phyloP scores from a whole-genome alignment of 1,140 invertebrate species.

The Psilanteris sp. region DNA sequence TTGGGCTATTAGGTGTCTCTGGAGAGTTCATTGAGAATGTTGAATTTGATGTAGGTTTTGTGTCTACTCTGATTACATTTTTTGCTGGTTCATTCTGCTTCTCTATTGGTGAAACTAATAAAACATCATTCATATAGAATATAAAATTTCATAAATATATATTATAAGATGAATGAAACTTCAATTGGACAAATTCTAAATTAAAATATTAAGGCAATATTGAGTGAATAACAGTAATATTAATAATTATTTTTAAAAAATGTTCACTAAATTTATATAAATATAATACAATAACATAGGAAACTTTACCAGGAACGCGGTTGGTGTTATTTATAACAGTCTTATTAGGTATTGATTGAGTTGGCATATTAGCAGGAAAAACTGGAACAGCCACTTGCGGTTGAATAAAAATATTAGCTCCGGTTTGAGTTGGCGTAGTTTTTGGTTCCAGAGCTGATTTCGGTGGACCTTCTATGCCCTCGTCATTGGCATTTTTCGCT shows the following conservation, averaged over 20 bases:
- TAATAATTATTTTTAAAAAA: too few species aligned
- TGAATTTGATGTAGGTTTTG: slow-evolving; percentile 57
- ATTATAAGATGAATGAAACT: too few species aligned
- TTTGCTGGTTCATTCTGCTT: slow-evolving; percentile 48
- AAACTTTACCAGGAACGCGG: slow-evolving; percentile 64
- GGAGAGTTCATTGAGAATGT: slow-evolving; percentile 68
- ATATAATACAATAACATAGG: too few species aligned
- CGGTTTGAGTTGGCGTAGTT: slow-evolving; percentile 74
- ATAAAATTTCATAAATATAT: too few species aligned
- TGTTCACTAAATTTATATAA: too few species aligned
- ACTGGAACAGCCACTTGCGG: slow-evolving; percentile 86
- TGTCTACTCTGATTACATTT: slow-evolving; percentile 65
- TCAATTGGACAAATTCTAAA: too few species aligned
- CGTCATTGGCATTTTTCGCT: slow-evolving; percentile 84
- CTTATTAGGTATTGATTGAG: slow-evolving; percentile 74
- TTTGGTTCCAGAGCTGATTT: slow-evolving; percentile 74
- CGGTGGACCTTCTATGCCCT: slow-evolving; percentile 77
- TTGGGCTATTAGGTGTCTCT: slow-evolving; percentile 77
- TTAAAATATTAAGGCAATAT: too few species aligned
- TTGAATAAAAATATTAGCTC: slow-evolving; percentile 77
- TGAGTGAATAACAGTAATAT: too few species aligned
- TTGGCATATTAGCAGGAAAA: slow-evolving; percentile 82
- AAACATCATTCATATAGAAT: too few species aligned
- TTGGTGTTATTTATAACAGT: slow-evolving; percentile 63
- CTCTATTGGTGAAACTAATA: slow-evolving; percentile 49